phyloP scores from a whole-genome alignment of 2,797 vertebrate genomes.

The Urocyon cinereoargenteus region DNA sequence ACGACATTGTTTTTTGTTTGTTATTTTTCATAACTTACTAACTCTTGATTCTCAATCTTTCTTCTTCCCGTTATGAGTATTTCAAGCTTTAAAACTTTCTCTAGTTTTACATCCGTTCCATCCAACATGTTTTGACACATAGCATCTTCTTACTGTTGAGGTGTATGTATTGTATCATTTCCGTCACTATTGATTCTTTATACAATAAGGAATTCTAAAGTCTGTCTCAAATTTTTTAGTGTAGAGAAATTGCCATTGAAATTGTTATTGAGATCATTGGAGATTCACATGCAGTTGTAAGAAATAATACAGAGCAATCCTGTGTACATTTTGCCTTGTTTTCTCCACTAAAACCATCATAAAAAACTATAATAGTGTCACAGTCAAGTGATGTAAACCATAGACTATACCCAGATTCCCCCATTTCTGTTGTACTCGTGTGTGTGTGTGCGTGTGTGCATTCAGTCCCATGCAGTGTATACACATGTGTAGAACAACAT shows the following conservation, averaged over 20 bases:
- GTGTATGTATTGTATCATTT: accelerated
- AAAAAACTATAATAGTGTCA: accelerated
- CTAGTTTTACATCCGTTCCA: accelerated
- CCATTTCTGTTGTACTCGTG: accelerated
- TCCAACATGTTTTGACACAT: accelerated
- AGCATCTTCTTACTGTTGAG: neutral
- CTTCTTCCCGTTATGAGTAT: neutral
- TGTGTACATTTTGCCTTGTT: accelerated
- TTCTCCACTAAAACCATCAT: accelerated
- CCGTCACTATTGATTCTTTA: neutral
- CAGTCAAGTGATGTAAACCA: accelerated
- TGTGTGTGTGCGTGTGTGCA: accelerated
- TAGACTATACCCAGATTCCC: accelerated
- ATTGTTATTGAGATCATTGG: neutral
- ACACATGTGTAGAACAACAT: accelerated
- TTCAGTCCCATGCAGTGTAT: accelerated
- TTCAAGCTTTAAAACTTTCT: accelerated
- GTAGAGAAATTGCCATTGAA: neutral
- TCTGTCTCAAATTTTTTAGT: neutral
- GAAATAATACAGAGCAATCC: neutral
- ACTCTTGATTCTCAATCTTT: neutral
- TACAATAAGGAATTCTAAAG: neutral
- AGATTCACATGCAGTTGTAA: neutral
- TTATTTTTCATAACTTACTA: neutral
- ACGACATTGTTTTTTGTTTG: neutral